These are phyloP conservation scores for Paedocypris micromegethes DNA, from an alignment of 2,797 vertebrate genomes.

Conservation along the genomic window DNA sequence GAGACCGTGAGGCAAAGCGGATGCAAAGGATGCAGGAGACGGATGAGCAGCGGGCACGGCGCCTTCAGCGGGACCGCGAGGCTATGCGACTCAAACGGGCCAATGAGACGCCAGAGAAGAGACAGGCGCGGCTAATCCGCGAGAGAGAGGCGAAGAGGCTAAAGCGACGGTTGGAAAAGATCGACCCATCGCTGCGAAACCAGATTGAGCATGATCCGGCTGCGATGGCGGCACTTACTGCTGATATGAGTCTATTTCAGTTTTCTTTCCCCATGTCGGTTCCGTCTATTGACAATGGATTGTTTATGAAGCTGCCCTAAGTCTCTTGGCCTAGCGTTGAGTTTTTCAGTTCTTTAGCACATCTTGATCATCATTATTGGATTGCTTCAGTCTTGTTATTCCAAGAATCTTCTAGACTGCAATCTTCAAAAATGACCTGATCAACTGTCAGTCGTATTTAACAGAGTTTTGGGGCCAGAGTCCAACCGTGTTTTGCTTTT, in stretches of 20 bases:
- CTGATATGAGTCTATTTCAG: slow-evolving; percentile 92
- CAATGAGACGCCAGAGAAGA: slow-evolving; percentile 92
- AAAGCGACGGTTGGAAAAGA: slow-evolving; percentile 92
- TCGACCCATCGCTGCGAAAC: slow-evolving; percentile 91
- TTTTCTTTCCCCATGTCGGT: slow-evolving; percentile 90
- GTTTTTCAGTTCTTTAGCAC: background rate
- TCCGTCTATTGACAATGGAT: slow-evolving; percentile 84
- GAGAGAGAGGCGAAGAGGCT: slow-evolving; percentile 94
- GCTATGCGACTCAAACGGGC: slow-evolving; percentile 94
- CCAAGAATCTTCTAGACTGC: too few species aligned
- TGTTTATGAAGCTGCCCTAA: slow-evolving; percentile 80
- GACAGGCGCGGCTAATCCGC: slow-evolving; percentile 88
- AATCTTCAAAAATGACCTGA: too few species aligned
- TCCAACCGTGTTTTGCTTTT: too few species aligned
- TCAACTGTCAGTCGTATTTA: too few species aligned
- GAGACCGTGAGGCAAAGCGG: slow-evolving; percentile 93
- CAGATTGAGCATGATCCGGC: slow-evolving; percentile 96
- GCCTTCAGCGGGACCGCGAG: slow-evolving; percentile 91
- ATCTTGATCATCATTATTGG: too few species aligned
- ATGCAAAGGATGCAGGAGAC: slow-evolving; percentile 95
- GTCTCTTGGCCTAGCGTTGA: slow-evolving; percentile 33
- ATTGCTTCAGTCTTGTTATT: too few species aligned
- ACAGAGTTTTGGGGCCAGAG: too few species aligned
- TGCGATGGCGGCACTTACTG: slow-evolving; percentile 91
- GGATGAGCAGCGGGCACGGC: slow-evolving; percentile 85